Conservation (phyloP, 2,888 invertebrate species). For the Ophioninae sp. region DNA sequence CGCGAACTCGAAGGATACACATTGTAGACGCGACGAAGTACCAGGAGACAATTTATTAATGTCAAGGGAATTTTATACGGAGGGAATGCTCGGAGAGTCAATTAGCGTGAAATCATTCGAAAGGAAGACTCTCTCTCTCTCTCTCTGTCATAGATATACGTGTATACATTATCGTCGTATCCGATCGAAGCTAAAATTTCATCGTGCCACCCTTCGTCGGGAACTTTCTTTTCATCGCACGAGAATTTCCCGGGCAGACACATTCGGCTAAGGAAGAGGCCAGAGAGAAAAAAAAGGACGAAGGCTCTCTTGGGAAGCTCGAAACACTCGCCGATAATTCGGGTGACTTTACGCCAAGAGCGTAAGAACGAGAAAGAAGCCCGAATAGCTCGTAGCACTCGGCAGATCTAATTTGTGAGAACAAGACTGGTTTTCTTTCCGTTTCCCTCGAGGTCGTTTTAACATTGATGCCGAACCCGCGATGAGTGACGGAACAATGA, state of each 20-base stretch:
- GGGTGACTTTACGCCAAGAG: slow-evolving; percentile 52
- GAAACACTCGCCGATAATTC: slow-evolving; percentile 51
- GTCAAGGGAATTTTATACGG: slow-evolving; percentile 4
- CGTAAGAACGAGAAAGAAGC: slow-evolving; percentile 32
- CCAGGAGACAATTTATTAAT: slow-evolving; percentile 27
- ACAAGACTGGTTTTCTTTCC: slow-evolving; percentile 32
- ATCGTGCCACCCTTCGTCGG: slow-evolving; percentile 48
- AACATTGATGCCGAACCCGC: slow-evolving; percentile 34
- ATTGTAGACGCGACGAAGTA: slow-evolving; percentile 11
- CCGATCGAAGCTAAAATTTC: slow-evolving; percentile 44
- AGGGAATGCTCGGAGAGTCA: slow-evolving; percentile 26
- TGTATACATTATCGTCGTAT: neutral
- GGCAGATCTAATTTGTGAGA: slow-evolving; percentile 53
- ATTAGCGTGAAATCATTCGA: slow-evolving; percentile 49
- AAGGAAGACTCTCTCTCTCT: slow-evolving; percentile 12
- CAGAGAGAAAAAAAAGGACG: slow-evolving; percentile 1
- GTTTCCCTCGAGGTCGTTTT: slow-evolving; percentile 35
- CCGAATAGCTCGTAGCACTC: slow-evolving; percentile 23
- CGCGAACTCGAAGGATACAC: slow-evolving; percentile 3
- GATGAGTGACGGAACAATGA: slow-evolving; percentile 16
- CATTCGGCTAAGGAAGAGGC: slow-evolving; percentile 15
- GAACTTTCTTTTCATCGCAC: slow-evolving; percentile 51
- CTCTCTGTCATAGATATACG: neutral
- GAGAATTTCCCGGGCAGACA: slow-evolving; percentile 55
- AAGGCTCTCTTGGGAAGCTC: slow-evolving; percentile 21